Conservation (phyloP, 2,888 invertebrate species). For the Brenthis hecate region DNA sequence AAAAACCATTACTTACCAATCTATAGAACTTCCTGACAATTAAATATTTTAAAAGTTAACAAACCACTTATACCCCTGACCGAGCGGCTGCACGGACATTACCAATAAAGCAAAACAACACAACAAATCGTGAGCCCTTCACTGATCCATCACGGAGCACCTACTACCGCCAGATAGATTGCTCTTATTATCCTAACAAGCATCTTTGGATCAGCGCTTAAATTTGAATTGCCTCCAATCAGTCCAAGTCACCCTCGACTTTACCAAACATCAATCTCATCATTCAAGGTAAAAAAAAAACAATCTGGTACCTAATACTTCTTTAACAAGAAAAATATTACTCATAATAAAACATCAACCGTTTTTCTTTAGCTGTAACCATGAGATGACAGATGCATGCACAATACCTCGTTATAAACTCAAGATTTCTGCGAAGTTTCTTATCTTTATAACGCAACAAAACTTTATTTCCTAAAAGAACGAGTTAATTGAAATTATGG, state of each 20-base stretch:
- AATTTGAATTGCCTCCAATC: conserved; percentile 71
- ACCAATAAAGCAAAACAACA: conserved; percentile 74
- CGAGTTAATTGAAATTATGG: conserved; percentile 76
- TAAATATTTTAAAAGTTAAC: conserved; percentile 51
- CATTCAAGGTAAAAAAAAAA: conserved; percentile 50
- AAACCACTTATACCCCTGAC: conserved; percentile 67
- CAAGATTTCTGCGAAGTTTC: conserved; percentile 41
- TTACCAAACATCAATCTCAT: conserved; percentile 55
- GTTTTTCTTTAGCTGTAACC: conserved; percentile 48
- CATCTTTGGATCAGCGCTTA: conserved; percentile 51
- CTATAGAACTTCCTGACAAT: not conserved
- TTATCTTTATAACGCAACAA: conserved; percentile 43
- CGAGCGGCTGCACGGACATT: conserved; percentile 64
- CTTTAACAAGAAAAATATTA: conserved; percentile 19
- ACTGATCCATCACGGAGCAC: conserved; percentile 70
- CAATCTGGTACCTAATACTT: conserved; percentile 47
- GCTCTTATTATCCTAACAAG: conserved; percentile 73
- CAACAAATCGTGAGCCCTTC: conserved; percentile 76
- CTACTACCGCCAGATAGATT: conserved; percentile 71
- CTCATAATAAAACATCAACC: conserved; percentile 45
- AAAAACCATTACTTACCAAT: no score
- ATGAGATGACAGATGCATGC: conserved; percentile 52
- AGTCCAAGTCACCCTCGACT: conserved; percentile 55
- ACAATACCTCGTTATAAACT: conserved; percentile 54
- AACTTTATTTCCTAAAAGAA: conserved; percentile 48